Base-by-base conservation (phyloP, 2,797 vertebrate genomes). In the Diplodus sargus region DNA sequence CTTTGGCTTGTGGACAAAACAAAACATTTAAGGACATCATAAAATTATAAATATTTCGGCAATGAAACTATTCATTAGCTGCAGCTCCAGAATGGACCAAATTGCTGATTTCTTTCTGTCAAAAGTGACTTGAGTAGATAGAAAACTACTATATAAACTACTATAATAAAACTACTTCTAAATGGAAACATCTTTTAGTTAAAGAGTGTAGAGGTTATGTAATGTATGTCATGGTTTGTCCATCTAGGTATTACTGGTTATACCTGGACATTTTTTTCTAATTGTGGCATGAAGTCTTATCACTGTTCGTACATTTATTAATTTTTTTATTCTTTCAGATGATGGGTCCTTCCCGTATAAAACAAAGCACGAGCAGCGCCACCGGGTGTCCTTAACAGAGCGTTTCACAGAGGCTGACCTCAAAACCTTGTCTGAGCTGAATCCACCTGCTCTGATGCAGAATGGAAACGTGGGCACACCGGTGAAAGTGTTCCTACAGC, bases 391-490 rank as follows among this genome's bases (percentile, higher is more conserved):
- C 4, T 67, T 90, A 2, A 93, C 89, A 0, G 95, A 95, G 39
- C 87, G 63, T 0, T 95, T 98, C 59, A 95, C 96, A 0, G 87
- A 94, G 54, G 79, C 86, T 0, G 96, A 98, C 78, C 93, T 99
- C 64, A 93, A 69, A 72, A 93, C 85, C 17, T 91, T 99, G 65
- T 94, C 97, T 0, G 98, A 99, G 86, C 85, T 99, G 43, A 99
- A 97, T 83, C 98, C 98, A 0, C 98, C 98, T 0, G 87, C 95
- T 1, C 94, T 98, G 62, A 99, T 99, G 98, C 96, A 96, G 3
- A 93, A 86, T 0, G 98, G 98, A 10, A 99, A 99, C 0, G 98
- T 99, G 54, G 98, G 98, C 48, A 99, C 98, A 0, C 94, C 97
- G 0, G 67, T 98, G 45, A 86, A 66, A 34, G 94, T 97, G 45